Evolutionary conservation across 1,140 invertebrate genomes (phyloP), one percentile per base, ranked within the genome.

Genomic region (Ganaspis sp.): DNA sequence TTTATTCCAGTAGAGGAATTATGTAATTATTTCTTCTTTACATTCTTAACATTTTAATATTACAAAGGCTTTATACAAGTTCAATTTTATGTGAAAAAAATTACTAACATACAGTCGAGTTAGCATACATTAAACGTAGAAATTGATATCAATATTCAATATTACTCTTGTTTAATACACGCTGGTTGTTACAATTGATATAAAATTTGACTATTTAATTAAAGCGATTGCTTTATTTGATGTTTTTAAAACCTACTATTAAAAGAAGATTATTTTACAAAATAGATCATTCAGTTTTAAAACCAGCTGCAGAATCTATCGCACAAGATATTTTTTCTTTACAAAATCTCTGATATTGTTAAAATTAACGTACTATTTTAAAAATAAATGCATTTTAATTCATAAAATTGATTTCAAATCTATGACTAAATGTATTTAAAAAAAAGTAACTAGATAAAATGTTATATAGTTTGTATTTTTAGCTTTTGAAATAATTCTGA

Each of bases 21-120:
- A 38, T 70, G 29, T 70, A 72, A 72, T 9, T 72, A 37, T 42
- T 45, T 42, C 9, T 19, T 21, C 26, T 29, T 21, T 49, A 45
- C 70, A 72, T 45, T 49, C 26, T 45, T 72, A 23, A 72, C 38
- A 72, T 45, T 45, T 23, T 45, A 72, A 45, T 72, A 72, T 72
- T 72, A 72, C 70, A 72, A 45, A 72, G 2, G 45, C 37, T 72
- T 72, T 72, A 45, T 72, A 72, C 70, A 72, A 40, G 12, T 26
- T 70, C 2, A 38, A 70, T 70, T 5, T 37, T 29, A 29, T 19
- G 17, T 9, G 45, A n/a, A 49, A 49, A 49, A 49, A 49, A 49
- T 49, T 49, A 49, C 45, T 17, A 49, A 49, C 45, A 49, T 49
- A 49, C 45, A 49, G 45, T 4, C 45, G 45, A 49, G 6, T 49